Conservation (phyloP, 2,113 vertebrate species). For the Setophaga coronata region DNA sequence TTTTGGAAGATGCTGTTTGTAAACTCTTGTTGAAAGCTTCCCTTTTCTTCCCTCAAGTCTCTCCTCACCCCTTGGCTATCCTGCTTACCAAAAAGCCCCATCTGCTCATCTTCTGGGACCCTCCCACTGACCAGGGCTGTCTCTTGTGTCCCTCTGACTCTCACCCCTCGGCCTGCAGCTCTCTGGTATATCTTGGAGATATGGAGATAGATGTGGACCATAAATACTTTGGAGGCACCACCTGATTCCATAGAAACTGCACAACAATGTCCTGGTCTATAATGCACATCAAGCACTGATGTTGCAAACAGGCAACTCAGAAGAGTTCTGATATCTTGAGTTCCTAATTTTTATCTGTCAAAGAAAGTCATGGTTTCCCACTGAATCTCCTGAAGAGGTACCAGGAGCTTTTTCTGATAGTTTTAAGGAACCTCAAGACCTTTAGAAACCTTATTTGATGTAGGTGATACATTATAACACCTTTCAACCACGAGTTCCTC, state of each 20-base stretch:
- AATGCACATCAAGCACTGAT: not conserved
- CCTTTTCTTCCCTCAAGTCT: not conserved
- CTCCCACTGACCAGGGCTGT: not conserved
- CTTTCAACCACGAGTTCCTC: not conserved
- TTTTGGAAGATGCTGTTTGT: not conserved
- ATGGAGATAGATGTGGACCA: accelerated
- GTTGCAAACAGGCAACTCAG: not conserved
- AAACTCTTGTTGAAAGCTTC: not conserved
- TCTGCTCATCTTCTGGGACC: not conserved
- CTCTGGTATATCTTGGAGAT: not conserved
- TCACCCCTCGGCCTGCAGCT: not conserved
- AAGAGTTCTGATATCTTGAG: not conserved
- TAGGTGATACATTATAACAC: not conserved
- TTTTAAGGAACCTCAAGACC: not conserved
- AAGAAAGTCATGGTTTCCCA: not conserved
- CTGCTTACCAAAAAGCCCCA: not conserved
- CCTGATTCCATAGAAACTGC: not conserved
- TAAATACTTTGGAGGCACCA: not conserved
- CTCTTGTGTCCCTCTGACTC: not conserved
- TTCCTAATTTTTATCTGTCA: not conserved
- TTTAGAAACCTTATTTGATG: not conserved
- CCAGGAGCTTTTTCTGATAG: not conserved
- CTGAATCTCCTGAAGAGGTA: not conserved
- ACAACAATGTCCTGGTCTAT: not conserved
- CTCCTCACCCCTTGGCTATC: not conserved